These are phyloP conservation scores for Beroe ovata DNA, from an alignment of 37 sponge, comb jelly and placozoan genomes.

Conservation along the genomic window DNA sequence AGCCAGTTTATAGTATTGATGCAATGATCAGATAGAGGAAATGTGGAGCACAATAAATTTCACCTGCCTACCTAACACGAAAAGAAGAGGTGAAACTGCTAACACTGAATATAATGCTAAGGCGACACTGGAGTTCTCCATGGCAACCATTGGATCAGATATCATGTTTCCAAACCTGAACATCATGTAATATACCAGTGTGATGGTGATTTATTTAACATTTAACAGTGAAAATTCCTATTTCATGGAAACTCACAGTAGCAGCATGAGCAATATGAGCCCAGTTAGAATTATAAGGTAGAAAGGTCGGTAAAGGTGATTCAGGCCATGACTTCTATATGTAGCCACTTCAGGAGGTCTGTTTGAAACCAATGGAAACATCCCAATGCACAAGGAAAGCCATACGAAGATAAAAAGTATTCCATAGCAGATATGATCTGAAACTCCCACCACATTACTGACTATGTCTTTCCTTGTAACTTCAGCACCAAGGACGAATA, in stretches of 20 bases:
- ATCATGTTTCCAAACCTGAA: background rate
- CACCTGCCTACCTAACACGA: background rate
- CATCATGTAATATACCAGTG: no score
- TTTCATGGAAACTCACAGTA: background rate
- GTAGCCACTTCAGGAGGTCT: constrained; percentile 24
- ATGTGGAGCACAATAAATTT: no score
- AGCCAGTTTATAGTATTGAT: no score
- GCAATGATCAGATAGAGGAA: no score
- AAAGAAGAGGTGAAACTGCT: background rate
- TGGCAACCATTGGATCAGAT: background rate
- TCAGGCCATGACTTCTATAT: background rate
- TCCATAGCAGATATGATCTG: background rate
- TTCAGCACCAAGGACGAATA: background rate
- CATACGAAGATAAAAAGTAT: constrained; percentile 1
- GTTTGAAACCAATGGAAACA: constrained; percentile 35
- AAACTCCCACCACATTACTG: background rate
- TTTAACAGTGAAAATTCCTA: no score
- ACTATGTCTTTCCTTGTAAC: background rate
- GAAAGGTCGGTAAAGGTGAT: constrained; percentile 46
- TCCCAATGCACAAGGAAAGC: background rate
- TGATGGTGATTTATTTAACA: background rate
- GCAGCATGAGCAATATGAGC: background rate
- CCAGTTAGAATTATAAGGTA: background rate
- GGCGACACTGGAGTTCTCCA: background rate
- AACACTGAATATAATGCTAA: background rate